Conservation (phyloP, 2,797 vertebrate species). For the Sebastes nivosus region DNA sequence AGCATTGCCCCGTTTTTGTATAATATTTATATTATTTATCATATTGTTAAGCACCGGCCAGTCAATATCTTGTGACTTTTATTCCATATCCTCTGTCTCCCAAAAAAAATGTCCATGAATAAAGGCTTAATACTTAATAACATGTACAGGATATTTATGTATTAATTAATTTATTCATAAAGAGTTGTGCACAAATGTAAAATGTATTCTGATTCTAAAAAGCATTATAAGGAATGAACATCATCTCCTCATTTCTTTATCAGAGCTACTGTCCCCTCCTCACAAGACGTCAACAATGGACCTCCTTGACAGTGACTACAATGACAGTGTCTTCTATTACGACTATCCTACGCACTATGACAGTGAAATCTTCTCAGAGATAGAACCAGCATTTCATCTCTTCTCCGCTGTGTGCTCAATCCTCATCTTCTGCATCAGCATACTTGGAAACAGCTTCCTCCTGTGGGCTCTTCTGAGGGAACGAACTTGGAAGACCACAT, state of each 20-base stretch:
- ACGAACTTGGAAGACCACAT: not conserved
- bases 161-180: not conserved
- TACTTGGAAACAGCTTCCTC: not conserved
- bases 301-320: no score
- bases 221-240: not conserved
- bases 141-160: not conserved
- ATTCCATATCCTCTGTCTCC: not conserved
- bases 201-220: not conserved
- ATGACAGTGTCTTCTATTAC: not conserved
- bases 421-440: not conserved
- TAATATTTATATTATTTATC: not conserved
- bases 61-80: not conserved
- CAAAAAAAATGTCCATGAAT: not conserved
- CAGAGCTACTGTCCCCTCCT: not conserved
- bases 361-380: not conserved
- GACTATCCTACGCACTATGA: fast-evolving
- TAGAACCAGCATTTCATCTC: fast-evolving
- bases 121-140: not conserved
- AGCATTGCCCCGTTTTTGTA: not conserved
- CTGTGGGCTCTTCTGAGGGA: not conserved
- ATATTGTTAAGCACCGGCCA: not conserved
- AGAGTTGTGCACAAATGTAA: not conserved
- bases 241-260: not conserved
- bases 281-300: not conserved
- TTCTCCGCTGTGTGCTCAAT: not conserved